Evolutionary conservation across 2,113 vertebrate species (phyloP).

Genomic region (Puntigrus tetrazona): DNA sequence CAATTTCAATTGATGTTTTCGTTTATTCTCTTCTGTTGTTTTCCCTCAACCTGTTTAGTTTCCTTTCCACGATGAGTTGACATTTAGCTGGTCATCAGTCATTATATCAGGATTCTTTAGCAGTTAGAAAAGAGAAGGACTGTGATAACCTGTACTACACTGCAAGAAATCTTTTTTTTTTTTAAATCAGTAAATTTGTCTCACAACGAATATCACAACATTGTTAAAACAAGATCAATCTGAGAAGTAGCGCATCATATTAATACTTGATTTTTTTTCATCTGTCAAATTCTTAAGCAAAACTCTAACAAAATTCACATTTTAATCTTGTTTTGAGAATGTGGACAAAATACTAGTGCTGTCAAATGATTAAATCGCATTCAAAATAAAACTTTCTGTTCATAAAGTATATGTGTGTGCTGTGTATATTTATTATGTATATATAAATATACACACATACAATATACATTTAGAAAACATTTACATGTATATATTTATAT

Average conservation of each 20-base stretch:
- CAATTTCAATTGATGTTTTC: conserved; percentile 50
- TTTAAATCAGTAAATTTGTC: background rate
- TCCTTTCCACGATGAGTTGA: conserved; percentile 61
- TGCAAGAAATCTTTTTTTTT: background rate
- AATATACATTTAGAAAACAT: too few species aligned
- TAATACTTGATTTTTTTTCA: background rate
- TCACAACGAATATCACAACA: background rate
- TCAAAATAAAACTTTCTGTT: too few species aligned
- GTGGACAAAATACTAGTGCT: background rate
- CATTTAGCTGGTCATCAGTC: conserved; percentile 61
- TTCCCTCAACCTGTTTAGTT: conserved; percentile 51
- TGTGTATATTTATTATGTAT: too few species aligned
- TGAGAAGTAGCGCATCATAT: background rate
- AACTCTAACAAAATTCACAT: background rate
- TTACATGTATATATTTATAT: too few species aligned
- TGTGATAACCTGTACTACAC: conserved; percentile 58
- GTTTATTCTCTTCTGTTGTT: conserved; percentile 48
- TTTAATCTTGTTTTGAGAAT: background rate
- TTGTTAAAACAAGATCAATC: background rate
- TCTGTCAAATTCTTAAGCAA: background rate
- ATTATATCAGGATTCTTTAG: conserved; percentile 55
- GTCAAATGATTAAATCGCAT: too few species aligned
- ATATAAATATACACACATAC: too few species aligned
- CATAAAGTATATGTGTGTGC: too few species aligned
- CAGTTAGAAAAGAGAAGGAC: conserved; percentile 57